Conservation (phyloP, 2,797 vertebrate species). For the Antennarius maculatus region DNA sequence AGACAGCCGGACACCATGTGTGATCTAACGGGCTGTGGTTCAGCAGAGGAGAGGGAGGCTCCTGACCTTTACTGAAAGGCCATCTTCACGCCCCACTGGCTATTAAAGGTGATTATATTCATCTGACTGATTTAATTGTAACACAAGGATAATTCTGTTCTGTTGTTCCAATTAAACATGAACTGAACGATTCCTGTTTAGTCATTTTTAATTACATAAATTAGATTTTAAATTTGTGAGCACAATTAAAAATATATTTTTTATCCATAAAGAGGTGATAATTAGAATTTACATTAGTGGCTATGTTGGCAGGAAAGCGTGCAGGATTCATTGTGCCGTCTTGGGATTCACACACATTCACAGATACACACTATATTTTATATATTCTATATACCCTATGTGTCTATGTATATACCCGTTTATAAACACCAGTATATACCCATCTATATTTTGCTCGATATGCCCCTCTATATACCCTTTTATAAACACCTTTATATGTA, state of each 20-base stretch:
- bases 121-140: conserved; percentile 58
- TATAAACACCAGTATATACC: too few relatives aligned
- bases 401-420: too few relatives aligned
- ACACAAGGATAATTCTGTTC: conserved; percentile 29
- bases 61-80: conserved; percentile 65
- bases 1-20: conserved; percentile 31
- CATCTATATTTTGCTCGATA: too few relatives aligned
- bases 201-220: neutral
- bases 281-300: neutral
- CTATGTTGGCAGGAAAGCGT: neutral
- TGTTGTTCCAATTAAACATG: conserved; percentile 1
- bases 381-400: too few relatives aligned
- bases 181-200: neutral
- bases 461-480: too few relatives aligned
- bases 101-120: conserved; percentile 68
- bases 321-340: neutral
- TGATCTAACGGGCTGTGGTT: conserved; percentile 46
- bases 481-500: too few relatives aligned
- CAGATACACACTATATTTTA: neutral
- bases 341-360: neutral
- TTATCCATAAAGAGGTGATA: neutral
- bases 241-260: neutral
- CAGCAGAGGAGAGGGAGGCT: conserved; percentile 24
- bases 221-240: neutral
- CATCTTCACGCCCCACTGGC: conserved; percentile 53